Conservation (phyloP, 1,140 invertebrate genomes). For the Ceratina australensis region DNA sequence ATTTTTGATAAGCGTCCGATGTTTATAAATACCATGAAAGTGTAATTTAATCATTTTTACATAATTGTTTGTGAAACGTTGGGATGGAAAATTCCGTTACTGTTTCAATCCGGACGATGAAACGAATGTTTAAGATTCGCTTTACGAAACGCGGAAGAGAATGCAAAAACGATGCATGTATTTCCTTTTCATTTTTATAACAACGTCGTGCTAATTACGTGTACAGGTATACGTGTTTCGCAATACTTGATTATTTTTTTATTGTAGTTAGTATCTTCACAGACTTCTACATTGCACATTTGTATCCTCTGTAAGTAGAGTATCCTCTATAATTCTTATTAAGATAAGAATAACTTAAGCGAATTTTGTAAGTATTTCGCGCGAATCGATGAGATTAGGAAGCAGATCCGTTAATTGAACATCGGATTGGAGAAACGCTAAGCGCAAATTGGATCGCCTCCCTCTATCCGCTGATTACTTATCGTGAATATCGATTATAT, state of each 20-base stretch:
- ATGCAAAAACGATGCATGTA: neutral
- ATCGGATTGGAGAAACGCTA: slow-evolving; percentile 21
- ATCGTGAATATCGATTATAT: slow-evolving; percentile 55
- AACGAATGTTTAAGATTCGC: too few relatives aligned
- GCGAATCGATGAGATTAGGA: slow-evolving; percentile 55
- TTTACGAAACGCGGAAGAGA: slow-evolving; percentile 15
- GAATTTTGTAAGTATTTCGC: slow-evolving; percentile 30
- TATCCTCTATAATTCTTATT: too few relatives aligned
- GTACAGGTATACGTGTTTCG: slow-evolving; percentile 12
- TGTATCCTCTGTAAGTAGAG: too few relatives aligned
- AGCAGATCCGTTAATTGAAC: slow-evolving; percentile 57
- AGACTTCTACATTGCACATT: too few relatives aligned
- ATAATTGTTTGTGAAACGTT: neutral
- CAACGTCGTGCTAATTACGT: neutral
- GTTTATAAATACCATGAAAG: neutral
- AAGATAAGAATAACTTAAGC: neutral
- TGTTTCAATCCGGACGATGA: neutral
- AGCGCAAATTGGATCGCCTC: slow-evolving; percentile 54
- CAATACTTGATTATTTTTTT: neutral
- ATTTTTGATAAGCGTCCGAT: neutral
- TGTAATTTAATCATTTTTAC: neutral
- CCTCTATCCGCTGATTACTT: slow-evolving; percentile 47
- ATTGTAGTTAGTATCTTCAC: too few relatives aligned
- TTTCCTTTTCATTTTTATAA: neutral
- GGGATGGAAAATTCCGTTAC: neutral